phyloP scores from a whole-genome alignment of 2,797 vertebrate genomes.

The Clarias platycephalus region DNA sequence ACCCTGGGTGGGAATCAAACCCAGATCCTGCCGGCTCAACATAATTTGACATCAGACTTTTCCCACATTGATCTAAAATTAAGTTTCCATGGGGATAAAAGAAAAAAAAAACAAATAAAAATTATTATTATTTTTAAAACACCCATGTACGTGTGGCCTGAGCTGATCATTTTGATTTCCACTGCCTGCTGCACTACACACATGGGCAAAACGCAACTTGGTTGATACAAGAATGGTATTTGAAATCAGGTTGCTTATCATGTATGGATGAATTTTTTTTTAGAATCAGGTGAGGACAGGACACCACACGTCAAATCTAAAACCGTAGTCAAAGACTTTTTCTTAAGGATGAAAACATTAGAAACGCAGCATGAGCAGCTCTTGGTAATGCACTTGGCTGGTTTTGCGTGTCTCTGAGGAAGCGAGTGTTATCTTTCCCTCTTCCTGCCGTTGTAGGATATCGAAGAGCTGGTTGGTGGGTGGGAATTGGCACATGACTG shows the following conservation, averaged over 20 bases:
- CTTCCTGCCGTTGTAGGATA: neutral
- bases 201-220: neutral
- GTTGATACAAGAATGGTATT: neutral
- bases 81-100: no score
- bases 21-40: no score
- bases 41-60: no score
- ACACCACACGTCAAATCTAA: neutral
- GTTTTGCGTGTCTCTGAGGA: neutral
- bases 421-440: neutral
- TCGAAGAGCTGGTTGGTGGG: neutral
- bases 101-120: no score
- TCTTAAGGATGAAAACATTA: neutral
- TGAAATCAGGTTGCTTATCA: neutral
- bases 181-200: neutral
- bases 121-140: no score
- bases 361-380: neutral
- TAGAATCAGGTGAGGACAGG: neutral
- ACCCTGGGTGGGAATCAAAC: no score
- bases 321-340: neutral
- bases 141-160: no score
- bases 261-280: neutral
- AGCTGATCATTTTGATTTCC: neutral
- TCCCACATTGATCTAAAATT: no score
- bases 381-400: neutral
- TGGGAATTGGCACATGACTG: neutral